Evolutionary conservation across 1,140 invertebrate species (phyloP), one percentile per base, ranked within the genome.

Genomic region (Paramacrobiotus metropolitanus): DNA sequence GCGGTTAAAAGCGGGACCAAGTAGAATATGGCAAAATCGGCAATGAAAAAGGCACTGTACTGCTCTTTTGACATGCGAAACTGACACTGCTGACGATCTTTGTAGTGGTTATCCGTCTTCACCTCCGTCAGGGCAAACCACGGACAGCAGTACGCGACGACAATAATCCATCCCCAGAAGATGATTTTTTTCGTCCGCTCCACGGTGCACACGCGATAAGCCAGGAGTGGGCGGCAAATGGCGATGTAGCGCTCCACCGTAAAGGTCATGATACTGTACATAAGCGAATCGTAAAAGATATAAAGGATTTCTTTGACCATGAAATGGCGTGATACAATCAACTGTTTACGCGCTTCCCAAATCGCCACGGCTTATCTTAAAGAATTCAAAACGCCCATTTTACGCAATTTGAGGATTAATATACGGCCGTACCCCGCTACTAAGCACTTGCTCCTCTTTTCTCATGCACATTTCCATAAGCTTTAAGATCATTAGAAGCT

Each of bases 171-270:
- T 20, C 80, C 75, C 3, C 67, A 67, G 1, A 67, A 65, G n/a
- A 78, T 78, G 60, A 80, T 80, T 62, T 73, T 71, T 66, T 79
- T 79, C 31, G 79, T 79, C 29, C 79, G 66, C 60, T 70, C 70
- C 18, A 79, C 75, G 1, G 78, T 79, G 67, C 79, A 80, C 59
- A 79, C 67, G 24, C 72, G 71, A 62, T 77, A 76, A 2, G 79
- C 78, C 64, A 73, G 71, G 70, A 80, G 75, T 1, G 78, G 79
- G 66, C 78, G 74, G 62, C 79, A 80, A 34, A 80, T 80, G 59
- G 79, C 78, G 44, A 80, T 77, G 66, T 77, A 79, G 29, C 78
- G 66, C 66, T 79, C 78, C 3, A 82, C 76, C 1, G 81, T 83
- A 70, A 82, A 83, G 0, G 82, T 81, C 21, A 81, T 78, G 31